Evolutionary conservation across 35 echinoderm and acorn worm species (phyloP).

Genomic region (Apostichopus parvimensis): DNA sequence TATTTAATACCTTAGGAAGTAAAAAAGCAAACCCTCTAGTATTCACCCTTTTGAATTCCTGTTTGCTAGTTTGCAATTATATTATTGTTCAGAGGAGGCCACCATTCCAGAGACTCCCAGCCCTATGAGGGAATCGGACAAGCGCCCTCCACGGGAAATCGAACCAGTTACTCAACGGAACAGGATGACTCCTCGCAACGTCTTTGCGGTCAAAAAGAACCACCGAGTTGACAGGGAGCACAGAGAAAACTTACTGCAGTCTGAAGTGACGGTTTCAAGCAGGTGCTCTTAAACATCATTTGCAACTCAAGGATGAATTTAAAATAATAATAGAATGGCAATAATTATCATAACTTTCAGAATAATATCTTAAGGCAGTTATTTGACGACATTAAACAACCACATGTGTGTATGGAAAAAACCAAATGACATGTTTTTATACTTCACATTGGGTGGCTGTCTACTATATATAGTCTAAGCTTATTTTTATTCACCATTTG

Average conservation of each 20-base stretch:
- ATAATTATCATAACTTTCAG: no score
- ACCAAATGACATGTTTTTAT: no score
- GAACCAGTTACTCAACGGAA: background rate
- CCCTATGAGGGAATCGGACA: background rate
- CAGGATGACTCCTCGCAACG: slow-evolving; percentile 28
- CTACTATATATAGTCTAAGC: no score
- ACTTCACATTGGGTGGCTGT: no score
- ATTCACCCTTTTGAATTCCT: background rate
- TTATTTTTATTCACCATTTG: no score
- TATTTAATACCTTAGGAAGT: no score
- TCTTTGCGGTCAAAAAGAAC: slow-evolving; percentile 30
- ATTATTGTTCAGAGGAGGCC: background rate
- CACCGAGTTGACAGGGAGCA: slow-evolving; percentile 2
- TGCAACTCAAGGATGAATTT: no score
- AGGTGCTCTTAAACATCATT: background rate
- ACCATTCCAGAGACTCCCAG: slow-evolving; percentile 42
- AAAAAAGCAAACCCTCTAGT: background rate
- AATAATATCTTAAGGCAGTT: no score
- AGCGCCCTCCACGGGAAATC: background rate
- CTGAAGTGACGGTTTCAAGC: slow-evolving; percentile 41
- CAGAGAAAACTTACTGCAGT: background rate
- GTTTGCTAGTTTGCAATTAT: background rate
- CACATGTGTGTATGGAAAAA: no score
- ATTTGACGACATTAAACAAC: no score
- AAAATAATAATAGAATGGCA: no score